phyloP scores from a whole-genome alignment of 2,113 vertebrate species.

The Regulus satrapa region DNA sequence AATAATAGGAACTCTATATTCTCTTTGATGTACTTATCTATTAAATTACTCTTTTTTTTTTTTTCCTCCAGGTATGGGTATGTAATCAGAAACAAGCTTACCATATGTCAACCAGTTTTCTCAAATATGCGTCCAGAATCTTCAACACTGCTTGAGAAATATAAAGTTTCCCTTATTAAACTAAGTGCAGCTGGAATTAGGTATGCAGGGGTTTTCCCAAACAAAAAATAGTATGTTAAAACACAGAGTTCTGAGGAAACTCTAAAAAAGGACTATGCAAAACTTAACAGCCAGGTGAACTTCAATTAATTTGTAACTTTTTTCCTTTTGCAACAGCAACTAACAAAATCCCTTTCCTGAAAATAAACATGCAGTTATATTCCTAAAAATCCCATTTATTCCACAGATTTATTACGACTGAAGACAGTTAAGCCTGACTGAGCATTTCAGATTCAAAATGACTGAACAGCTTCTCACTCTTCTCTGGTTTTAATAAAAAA shows the following conservation, averaged over 20 bases:
- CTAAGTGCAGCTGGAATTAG: neutral
- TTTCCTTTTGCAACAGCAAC: neutral
- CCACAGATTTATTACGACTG: neutral
- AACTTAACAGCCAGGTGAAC: neutral
- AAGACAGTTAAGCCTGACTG: neutral
- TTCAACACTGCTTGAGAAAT: neutral
- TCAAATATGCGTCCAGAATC: neutral
- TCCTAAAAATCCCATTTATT: neutral
- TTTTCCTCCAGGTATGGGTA: neutral
- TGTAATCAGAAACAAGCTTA: neutral
- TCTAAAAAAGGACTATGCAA: neutral
- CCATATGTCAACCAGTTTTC: rapidly evolving
- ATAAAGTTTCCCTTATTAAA: neutral
- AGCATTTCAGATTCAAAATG: neutral
- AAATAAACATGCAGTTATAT: neutral
- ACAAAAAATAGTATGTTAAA: neutral
- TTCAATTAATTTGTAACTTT: neutral
- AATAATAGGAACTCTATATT: neutral
- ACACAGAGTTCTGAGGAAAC: neutral
- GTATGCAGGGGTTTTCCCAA: rapidly evolving
- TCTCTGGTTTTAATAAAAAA: neutral
- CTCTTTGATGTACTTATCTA: neutral
- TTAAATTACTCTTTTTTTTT: neutral
- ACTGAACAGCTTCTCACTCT: neutral
- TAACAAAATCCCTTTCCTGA: neutral